These are phyloP conservation scores for Parapristionchus giblindavisi DNA, from an alignment of 2,888 invertebrate species.

Conservation along the genomic window DNA sequence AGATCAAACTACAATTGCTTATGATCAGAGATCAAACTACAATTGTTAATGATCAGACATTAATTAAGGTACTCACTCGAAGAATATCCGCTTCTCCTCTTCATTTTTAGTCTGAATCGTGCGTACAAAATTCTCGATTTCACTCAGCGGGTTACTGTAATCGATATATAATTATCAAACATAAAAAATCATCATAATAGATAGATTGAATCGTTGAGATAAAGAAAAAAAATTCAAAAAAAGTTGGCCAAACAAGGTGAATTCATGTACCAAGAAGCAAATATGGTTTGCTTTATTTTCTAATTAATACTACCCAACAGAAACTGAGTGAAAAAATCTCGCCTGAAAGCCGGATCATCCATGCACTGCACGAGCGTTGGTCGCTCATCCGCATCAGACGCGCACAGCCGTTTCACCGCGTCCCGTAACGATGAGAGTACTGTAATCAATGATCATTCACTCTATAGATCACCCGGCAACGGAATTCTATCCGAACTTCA, in stretches of 20 bases:
- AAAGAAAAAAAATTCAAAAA: no score
- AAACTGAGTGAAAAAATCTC: neutral
- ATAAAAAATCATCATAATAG: no score
- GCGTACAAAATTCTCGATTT: slow-evolving; percentile 26
- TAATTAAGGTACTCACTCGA: slow-evolving; percentile 26
- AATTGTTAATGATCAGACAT: neutral
- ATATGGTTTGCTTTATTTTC: neutral
- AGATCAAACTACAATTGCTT: neutral
- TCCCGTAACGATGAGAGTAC: slow-evolving; percentile 3
- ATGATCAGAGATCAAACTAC: neutral
- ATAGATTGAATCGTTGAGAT: no score
- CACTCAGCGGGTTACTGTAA: slow-evolving; percentile 37
- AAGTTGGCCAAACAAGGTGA: neutral
- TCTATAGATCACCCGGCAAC: neutral
- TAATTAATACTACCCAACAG: neutral
- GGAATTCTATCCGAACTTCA: neutral
- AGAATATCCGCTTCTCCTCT: slow-evolving; percentile 35
- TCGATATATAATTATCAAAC: no score
- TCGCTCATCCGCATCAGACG: slow-evolving; percentile 12
- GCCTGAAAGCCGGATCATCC: slow-evolving; percentile 4
- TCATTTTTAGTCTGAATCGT: slow-evolving; percentile 36
- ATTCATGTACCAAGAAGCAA: neutral
- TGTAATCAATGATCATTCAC: neutral
- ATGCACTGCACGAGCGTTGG: slow-evolving; percentile 7
- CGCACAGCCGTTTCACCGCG: slow-evolving; percentile 4